Percentiles rank a stretch among this genome's conserved stretches.
Evolutionary conservation across 1,140 invertebrate genomes (phyloP).

Genomic region (Bombus superbus): DNA sequence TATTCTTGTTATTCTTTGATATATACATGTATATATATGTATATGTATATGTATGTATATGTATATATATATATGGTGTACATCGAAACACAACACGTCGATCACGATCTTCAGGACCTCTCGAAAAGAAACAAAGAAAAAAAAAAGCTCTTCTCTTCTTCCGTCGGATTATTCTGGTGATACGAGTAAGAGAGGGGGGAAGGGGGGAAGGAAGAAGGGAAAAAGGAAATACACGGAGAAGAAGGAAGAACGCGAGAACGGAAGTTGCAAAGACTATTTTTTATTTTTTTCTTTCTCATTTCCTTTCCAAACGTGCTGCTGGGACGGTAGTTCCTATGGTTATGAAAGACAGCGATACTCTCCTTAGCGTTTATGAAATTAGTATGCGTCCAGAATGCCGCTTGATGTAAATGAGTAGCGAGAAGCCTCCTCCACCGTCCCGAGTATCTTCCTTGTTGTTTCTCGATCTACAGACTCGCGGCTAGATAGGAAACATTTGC

Average conservation of each 20-base stretch:
- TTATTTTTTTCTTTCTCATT: constrained; percentile 9
- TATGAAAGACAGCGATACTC: constrained; percentile 57
- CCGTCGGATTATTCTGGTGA: constrained; percentile 24
- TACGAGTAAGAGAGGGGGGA: background rate
- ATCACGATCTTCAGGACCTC: constrained; percentile 7
- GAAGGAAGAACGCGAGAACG: constrained; percentile 5
- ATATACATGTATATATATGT: background rate
- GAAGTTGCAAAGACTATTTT: constrained; percentile 33
- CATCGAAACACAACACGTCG: background rate
- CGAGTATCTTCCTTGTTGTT: constrained; percentile 53
- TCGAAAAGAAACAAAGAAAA: background rate
- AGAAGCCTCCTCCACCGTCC: constrained; percentile 50
- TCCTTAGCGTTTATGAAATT: constrained; percentile 51
- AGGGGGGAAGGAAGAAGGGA: background rate
- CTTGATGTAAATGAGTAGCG: constrained; percentile 49
- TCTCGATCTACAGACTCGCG: constrained; percentile 46
- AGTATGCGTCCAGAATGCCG: constrained; percentile 47
- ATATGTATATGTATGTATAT: too few species aligned
- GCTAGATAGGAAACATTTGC: constrained; percentile 41
- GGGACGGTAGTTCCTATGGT: constrained; percentile 63
- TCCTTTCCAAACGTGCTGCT: constrained; percentile 29
- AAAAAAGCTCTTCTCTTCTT: constrained; percentile 18
- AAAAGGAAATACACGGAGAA: background rate
- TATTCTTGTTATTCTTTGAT: constrained; percentile 47
- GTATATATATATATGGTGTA: background rate